Evolutionary conservation across 2,113 vertebrate genomes (phyloP).

Genomic region (Festucalex cinctus): DNA sequence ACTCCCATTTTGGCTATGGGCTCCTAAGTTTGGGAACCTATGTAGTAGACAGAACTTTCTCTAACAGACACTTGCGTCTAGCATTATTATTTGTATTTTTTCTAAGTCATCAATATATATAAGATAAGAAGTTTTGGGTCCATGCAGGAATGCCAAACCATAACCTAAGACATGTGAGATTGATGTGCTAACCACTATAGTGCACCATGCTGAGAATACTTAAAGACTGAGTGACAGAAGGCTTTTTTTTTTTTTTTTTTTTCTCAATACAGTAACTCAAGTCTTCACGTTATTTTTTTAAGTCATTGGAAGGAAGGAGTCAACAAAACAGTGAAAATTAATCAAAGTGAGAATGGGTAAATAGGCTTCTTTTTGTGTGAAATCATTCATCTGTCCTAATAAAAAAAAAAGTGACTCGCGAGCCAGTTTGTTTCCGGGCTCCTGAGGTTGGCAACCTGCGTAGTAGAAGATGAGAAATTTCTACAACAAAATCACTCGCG

Average conservation of each 20-base stretch:
- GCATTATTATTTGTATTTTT: too few relatives aligned
- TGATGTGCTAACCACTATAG: neutral
- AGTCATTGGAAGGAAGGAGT: too few relatives aligned
- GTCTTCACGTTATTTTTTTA: too few relatives aligned
- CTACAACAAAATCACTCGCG: conserved; percentile 43
- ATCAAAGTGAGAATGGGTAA: neutral
- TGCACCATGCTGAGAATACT: neutral
- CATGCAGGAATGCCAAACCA: neutral
- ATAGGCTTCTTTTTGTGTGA: neutral
- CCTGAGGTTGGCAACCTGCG: neutral
- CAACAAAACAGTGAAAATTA: neutral
- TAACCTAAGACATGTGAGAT: neutral
- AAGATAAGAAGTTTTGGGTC: too few relatives aligned
- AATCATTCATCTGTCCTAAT: neutral
- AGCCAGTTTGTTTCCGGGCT: neutral
- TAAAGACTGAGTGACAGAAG: too few relatives aligned
- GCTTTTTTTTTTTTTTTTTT: too few relatives aligned
- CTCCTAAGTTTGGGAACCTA: too few relatives aligned
- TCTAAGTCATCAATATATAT: neutral
- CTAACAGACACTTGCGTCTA: neutral
- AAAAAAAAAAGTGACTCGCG: neutral
- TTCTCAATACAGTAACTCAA: too few relatives aligned
- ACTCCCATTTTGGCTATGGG: too few relatives aligned
- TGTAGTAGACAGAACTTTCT: too few relatives aligned
- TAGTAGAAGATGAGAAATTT: conserved; percentile 33